Conservation (phyloP, 2,797 vertebrate genomes). For the Pelochelys cantorii region DNA sequence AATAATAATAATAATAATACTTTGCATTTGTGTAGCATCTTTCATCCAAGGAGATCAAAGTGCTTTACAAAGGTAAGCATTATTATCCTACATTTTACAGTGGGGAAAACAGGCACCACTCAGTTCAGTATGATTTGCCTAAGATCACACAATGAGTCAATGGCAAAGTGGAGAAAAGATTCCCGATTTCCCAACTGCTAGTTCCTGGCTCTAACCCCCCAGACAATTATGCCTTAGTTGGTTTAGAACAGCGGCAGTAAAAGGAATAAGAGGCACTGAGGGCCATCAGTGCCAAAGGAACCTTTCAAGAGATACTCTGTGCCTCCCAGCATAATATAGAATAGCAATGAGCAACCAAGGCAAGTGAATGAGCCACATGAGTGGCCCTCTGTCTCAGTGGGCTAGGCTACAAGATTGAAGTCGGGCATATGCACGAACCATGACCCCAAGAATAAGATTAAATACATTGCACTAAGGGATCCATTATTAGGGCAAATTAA, state of each 20-base stretch:
- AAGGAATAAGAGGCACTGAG: neutral
- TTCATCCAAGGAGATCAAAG: neutral
- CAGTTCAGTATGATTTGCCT: conserved; percentile 4
- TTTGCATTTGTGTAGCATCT: neutral
- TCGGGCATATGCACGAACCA: too few species aligned
- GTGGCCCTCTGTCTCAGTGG: too few species aligned
- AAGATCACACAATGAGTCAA: neutral
- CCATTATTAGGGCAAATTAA: too few species aligned
- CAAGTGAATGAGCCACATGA: too few species aligned
- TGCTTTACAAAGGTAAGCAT: neutral
- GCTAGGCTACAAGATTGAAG: too few species aligned
- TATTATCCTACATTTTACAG: neutral
- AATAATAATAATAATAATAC: neutral
- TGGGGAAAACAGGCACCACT: conserved; percentile 22
- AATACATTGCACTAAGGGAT: too few species aligned
- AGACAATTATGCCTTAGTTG: conserved; percentile 1
- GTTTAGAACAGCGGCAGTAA: neutral
- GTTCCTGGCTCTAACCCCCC: conserved; percentile 23
- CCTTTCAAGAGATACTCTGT: neutral
- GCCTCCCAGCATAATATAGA: neutral
- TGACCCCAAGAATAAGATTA: too few species aligned
- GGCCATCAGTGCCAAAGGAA: neutral
- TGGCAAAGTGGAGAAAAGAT: conserved; percentile 13
- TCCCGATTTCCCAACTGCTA: neutral
- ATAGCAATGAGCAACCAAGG: too few species aligned